Percentiles rank a stretch among this genome's conserved stretches.
phyloP scores from a whole-genome alignment of 2,113 vertebrate species.

The Chlorodrepanis virens region DNA sequence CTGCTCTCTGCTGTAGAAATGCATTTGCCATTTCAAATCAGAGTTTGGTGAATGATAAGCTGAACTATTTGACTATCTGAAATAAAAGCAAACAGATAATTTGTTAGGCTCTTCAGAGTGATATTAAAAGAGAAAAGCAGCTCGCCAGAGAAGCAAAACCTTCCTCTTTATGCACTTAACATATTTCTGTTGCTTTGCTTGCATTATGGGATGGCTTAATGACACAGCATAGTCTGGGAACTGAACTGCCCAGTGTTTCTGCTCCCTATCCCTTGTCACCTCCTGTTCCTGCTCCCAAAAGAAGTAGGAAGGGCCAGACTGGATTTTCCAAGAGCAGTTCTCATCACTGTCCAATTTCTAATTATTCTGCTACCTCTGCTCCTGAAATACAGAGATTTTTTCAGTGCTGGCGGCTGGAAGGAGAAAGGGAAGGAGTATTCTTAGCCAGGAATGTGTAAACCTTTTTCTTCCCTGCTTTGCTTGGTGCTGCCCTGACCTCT shows the following conservation, averaged over 20 bases:
- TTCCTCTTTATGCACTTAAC: neutral
- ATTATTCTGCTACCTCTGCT: neutral
- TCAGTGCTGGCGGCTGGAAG: neutral
- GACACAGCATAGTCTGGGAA: neutral
- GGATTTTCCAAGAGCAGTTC: neutral
- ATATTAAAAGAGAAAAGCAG: neutral
- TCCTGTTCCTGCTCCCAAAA: neutral
- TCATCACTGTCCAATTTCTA: neutral
- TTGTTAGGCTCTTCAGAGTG: neutral
- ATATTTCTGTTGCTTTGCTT: neutral
- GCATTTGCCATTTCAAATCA: neutral
- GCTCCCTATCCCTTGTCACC: neutral
- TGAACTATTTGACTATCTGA: neutral
- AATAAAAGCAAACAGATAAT: neutral
- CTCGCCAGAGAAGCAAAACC: neutral
- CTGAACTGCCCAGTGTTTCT: neutral
- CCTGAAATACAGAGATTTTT: neutral
- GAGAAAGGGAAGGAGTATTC: neutral
- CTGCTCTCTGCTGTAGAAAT: neutral
- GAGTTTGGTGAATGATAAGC: neutral
- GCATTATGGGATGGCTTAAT: neutral
- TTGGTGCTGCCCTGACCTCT: conserved; percentile 1
- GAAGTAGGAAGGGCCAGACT: neutral
- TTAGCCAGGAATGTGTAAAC: conserved; percentile 12
- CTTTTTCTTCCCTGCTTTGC: neutral